Percentiles rank a stretch among this genome's conserved stretches.
phyloP scores from a whole-genome alignment of 2,888 invertebrate genomes.

The Pseudeuparius sepicola region DNA sequence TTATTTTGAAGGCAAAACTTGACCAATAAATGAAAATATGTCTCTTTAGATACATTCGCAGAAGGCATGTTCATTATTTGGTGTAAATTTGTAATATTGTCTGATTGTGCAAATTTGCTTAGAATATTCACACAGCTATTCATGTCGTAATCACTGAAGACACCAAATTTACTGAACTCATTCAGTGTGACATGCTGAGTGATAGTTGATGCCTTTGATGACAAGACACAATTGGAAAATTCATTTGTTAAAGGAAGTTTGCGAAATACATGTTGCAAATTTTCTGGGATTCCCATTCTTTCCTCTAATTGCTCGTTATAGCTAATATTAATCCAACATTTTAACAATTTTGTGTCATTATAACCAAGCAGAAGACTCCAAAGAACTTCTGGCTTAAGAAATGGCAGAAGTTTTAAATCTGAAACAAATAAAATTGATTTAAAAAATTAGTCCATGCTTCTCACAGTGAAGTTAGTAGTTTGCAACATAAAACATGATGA shows the following conservation, averaged over 20 bases:
- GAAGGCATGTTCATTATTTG: constrained; percentile 40
- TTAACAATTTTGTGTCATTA: constrained; percentile 49
- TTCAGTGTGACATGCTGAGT: constrained; percentile 50
- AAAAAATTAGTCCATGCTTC: no score
- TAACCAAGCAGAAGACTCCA: constrained; percentile 53
- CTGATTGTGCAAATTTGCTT: constrained; percentile 49
- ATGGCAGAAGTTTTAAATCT: constrained; percentile 45
- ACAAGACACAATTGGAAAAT: constrained; percentile 47
- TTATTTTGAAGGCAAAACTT: constrained; percentile 46
- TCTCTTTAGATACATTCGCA: constrained; percentile 35
- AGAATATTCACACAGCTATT: constrained; percentile 47
- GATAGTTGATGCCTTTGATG: constrained; percentile 44
- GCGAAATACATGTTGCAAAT: constrained; percentile 44
- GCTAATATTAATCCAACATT: constrained; percentile 51
- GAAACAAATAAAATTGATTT: constrained; percentile 32
- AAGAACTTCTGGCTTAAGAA: constrained; percentile 43
- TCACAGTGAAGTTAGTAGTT: no score
- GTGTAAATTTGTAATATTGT: constrained; percentile 44
- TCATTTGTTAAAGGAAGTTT: constrained; percentile 46
- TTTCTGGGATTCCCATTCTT: constrained; percentile 36
- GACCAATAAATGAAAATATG: constrained; percentile 45
- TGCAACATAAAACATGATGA: no score
- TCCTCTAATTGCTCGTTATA: constrained; percentile 25
- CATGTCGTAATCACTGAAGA: constrained; percentile 51
- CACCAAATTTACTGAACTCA: constrained; percentile 52